Conservation (phyloP, 1,140 invertebrate genomes). For the Bilobella aurantiaca region DNA sequence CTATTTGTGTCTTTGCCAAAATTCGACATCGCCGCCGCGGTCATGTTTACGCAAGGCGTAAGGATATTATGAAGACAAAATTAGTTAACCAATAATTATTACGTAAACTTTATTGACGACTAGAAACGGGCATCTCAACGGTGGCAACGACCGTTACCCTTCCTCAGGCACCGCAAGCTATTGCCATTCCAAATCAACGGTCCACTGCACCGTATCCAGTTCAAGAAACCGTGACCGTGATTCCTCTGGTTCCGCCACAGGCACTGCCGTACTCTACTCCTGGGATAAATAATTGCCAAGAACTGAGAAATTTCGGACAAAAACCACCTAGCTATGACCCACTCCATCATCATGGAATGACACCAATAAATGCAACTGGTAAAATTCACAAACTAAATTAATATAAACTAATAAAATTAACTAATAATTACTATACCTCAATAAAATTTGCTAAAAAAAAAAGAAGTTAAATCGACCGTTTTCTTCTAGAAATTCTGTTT, state of each 20-base stretch:
- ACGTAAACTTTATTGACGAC: background rate
- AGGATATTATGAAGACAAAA: background rate
- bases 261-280: background rate
- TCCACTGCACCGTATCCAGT: background rate
- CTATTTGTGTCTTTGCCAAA: background rate
- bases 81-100: background rate
- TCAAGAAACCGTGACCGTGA: background rate
- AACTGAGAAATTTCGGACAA: too few species aligned
- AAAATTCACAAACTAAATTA: background rate
- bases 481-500: background rate
- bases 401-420: too few species aligned
- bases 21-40: background rate
- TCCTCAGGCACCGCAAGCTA: background rate
- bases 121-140: background rate
- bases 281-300: background rate
- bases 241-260: background rate
- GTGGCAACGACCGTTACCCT: background rate
- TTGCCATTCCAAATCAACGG: background rate
- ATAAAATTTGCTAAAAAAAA: background rate
- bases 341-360: background rate
- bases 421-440: too few species aligned
- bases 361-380: background rate
- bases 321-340: background rate
- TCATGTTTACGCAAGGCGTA: background rate
- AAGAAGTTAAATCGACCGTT: background rate